Evolutionary conservation across 1,140 invertebrate species (phyloP), one percentile per base, ranked within the genome.

Genomic region (Conus ventricosus): DNA sequence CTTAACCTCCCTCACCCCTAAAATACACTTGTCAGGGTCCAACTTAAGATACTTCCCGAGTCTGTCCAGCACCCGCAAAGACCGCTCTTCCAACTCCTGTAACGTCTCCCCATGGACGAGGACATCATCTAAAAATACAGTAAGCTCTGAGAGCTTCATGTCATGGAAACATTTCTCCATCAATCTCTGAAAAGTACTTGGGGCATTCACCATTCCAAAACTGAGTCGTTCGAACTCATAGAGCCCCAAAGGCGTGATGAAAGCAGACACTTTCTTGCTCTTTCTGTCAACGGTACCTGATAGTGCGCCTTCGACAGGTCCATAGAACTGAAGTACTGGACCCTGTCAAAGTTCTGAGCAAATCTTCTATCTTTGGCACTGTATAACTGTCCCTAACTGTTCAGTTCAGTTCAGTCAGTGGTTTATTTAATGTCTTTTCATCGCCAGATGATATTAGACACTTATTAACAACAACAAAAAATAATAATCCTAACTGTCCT

Each of bases 201-300:
- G 67, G 23, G 67, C 75, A 55, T 76, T 87, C 27, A 87, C 85
- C 63, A 87, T 23, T 6, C 85, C 85, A 51, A 76, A 54, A 39
- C 63, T 4, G n/a, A 87, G 39, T 55, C 85, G 71, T 8, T 87
- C 7, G 20, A 53, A 87, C 39, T 87, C 67, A 76, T 57, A 85
- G 10, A 85, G 0, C 10, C 84, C 57, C 6, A 60, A 60, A 0
- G 57, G 57, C 15, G 57, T 55, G 13, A 39, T 54, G 51, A 54
- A 84, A 25, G 57, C 82, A 15, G 57, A 84, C 27, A 75, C 23
- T 20, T 75, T 75, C 67, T 75, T 75, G 67, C 67, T 15, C 20
- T 15, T 25, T 75, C 67, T 20, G 67, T 75, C 13, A 75, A 20
- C 7, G 67, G n/a, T 7, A 75, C 67, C 23, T 75, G 4, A 23